Evolutionary conservation across 2,113 vertebrate genomes (phyloP), one percentile per base, ranked within the genome.

Genomic region (Dicaeum eximium): DNA sequence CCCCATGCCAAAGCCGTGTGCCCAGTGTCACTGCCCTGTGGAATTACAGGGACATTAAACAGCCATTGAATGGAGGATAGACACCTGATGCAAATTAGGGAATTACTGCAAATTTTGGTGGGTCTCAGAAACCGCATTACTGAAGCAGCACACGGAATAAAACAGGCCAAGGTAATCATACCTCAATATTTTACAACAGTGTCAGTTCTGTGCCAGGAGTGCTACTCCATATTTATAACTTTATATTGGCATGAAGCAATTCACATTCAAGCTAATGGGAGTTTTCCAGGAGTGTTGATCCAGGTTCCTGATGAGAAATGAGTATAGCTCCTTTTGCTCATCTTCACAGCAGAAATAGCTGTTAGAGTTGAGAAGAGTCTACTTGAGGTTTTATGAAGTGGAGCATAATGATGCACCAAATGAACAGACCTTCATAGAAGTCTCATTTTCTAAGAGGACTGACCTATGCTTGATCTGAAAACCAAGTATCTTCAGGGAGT

Each of bases 181-280:
- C 44, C 77, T 92, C 80, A n/a, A 1, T 97, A 71, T 96, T 92
- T 86, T 73, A 95, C 88, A 86, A 0, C 5, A 11, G 88, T 67
- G 85, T 93, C 79, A 45, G 60, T 90, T 93, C 82, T 67, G 81
- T 91, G 79, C 92, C 90, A 86, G 56, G 80, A 67, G 75, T 80
- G 64, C 69, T 96, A 3, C 81, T 97, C 92, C 92, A 92, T 91
- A 96, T 96, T 95, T 97, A 96, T 95, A 88, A 73, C 87, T 92
- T 78, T 71, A 47, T 71, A 80, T 8, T 70, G 88, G 64, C 60
- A 53, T 37, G 42, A 90, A 67, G 90, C 80, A 92, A 78, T 95
- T 95, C 90, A 83, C 79, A 38, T 67, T 86, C 81, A 37, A 79
- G 92, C 37, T 93, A 94, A 96, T 90, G 64, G 88, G 94, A 94